These are phyloP conservation scores for Temnothorax longispinosus DNA, from an alignment of 1,140 invertebrate species.

Conservation along the genomic window DNA sequence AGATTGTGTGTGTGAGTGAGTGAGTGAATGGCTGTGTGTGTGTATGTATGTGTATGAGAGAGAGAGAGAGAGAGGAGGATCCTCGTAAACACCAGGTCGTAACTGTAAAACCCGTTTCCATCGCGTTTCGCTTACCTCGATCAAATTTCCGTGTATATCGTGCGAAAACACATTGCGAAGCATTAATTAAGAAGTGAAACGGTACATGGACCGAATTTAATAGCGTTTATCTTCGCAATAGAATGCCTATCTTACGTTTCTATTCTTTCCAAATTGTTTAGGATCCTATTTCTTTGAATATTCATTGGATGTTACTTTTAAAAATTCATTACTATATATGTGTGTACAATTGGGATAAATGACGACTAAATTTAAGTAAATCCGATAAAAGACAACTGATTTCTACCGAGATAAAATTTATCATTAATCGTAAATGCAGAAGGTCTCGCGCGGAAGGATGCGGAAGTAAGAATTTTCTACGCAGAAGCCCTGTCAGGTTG, in stretches of 20 bases:
- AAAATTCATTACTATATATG: not conserved
- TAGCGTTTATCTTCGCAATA: not conserved
- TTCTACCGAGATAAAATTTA: slow-evolving; percentile 20
- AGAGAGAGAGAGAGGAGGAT: not conserved
- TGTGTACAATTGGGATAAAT: not conserved
- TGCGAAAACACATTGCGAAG: slow-evolving; percentile 21
- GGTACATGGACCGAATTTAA: slow-evolving; percentile 3
- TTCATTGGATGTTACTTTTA: not conserved
- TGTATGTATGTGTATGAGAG: too few relatives aligned
- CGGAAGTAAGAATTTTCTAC: slow-evolving; percentile 39
- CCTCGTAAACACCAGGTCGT: slow-evolving; percentile 79
- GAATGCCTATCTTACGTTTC: not conserved
- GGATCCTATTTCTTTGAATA: not conserved
- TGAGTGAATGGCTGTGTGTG: not conserved
- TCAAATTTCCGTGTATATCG: slow-evolving; percentile 32
- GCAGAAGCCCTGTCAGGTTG: slow-evolving; percentile 28
- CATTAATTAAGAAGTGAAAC: slow-evolving; percentile 49
- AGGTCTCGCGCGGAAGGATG: slow-evolving; percentile 29
- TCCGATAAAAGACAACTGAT: not conserved
- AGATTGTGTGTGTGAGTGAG: not conserved
- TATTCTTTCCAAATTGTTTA: not conserved
- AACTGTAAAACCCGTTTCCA: slow-evolving; percentile 81
- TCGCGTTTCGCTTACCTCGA: slow-evolving; percentile 63
- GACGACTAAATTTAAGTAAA: not conserved
- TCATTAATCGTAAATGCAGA: slow-evolving; percentile 29